Base-by-base conservation (phyloP, 2,113 vertebrate genomes). In the Melanocharis versteri region DNA sequence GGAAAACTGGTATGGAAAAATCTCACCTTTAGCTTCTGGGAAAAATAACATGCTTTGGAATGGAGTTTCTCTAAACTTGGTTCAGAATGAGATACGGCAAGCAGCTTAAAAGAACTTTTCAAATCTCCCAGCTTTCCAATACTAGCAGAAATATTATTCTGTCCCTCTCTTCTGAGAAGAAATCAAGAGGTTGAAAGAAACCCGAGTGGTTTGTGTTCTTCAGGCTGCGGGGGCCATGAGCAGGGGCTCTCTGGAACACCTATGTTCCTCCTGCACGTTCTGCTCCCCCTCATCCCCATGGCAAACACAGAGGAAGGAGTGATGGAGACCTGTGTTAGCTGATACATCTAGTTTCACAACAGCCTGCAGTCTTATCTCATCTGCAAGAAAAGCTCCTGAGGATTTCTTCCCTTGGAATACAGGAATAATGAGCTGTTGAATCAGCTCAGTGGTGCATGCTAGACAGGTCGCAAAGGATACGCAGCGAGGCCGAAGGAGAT, bases 201-300 rank as follows among this genome's bases (percentile, higher is more conserved):
- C 23, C 6, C 6, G 35, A 28, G 37, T 68, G 33, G 15, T 76
- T 42, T 7, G 27, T 1, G 2, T 44, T 62, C 44, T 48, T 35
- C 45, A 81, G 42, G 16, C 65, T 73, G 42, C 15, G 20, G 39
- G 26, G 28, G 1, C 35, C 15, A 1, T 12, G 35, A 48, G 30
- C n/a, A 47, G 33, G 50, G 40, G 26, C 17, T 66, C 35, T 60
- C 10, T 1, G 0, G n/a, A 37, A 16, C 8, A 12, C 1, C 0
- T 11, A 22, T 22, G 1, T 9, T 5, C 42, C 53, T 53, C 15
- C 56, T 37, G 26, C 2, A 0, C 1, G 1, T 2, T 3, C n/a
- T 48, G 65, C 47, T 84, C 3, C 12, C 39, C 15, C 39, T 61
- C 47, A 7, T 87, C 48, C 21, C 17, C 23, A 2, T 3, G 9